These are phyloP conservation scores for Pyrgus malvae DNA, from an alignment of 2,888 invertebrate species.

Conservation along the genomic window DNA sequence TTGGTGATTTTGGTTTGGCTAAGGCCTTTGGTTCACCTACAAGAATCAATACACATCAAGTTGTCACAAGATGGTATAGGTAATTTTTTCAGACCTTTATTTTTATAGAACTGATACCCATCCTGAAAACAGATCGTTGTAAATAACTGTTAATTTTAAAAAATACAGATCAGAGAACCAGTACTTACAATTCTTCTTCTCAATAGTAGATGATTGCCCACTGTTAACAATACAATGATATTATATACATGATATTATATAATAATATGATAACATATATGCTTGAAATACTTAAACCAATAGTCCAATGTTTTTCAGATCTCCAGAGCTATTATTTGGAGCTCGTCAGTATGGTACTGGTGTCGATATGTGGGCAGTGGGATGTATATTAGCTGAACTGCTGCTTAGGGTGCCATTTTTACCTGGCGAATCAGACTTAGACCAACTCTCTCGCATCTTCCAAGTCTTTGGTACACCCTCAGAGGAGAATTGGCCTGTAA, in stretches of 20 bases:
- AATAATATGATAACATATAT: too few relatives aligned
- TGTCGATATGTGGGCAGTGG: slow-evolving; percentile 99
- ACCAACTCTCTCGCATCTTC: slow-evolving; percentile 97
- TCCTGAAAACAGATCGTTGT: too few relatives aligned
- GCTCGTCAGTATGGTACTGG: slow-evolving; percentile 97
- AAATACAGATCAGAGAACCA: too few relatives aligned
- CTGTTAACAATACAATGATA: too few relatives aligned
- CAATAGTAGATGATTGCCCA: too few relatives aligned
- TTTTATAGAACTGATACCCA: neutral
- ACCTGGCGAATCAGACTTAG: slow-evolving; percentile 98
- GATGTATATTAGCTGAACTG: slow-evolving; percentile 98
- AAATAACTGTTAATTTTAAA: too few relatives aligned
- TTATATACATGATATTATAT: too few relatives aligned
- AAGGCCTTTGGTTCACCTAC: slow-evolving; percentile 98
- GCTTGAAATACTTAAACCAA: too few relatives aligned
- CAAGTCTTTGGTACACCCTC: slow-evolving; percentile 96
- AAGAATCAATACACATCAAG: slow-evolving; percentile 98
- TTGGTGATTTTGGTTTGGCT: slow-evolving; percentile 99
- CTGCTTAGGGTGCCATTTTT: slow-evolving; percentile 95
- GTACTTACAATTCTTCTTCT: too few relatives aligned
- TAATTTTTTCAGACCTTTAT: slow-evolving; percentile 40
- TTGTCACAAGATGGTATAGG: slow-evolving; percentile 97
- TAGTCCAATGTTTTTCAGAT: slow-evolving; percentile 70
- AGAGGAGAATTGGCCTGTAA: slow-evolving; percentile 95
- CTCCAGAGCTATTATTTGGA: slow-evolving; percentile 97